Conservation (phyloP, 2,888 invertebrate species). For the Busseola fusca region DNA sequence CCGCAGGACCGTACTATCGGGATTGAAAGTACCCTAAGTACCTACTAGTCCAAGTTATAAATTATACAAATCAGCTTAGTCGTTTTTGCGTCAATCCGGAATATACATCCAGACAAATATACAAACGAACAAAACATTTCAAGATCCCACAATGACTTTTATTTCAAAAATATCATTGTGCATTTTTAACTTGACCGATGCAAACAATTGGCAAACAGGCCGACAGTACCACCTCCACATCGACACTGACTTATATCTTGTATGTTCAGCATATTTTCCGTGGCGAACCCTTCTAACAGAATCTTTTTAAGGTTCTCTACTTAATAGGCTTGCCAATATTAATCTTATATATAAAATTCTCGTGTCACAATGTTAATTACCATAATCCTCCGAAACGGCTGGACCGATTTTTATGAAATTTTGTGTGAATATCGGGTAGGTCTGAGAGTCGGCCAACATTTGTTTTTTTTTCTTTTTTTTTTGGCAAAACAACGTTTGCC, state of each 20-base stretch:
- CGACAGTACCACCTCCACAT: not conserved
- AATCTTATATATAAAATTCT: too few relatives aligned
- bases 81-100: too few relatives aligned
- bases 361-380: too few relatives aligned
- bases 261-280: not conserved
- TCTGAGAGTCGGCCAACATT: too few relatives aligned
- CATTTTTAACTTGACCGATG: not conserved
- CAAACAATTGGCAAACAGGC: not conserved
- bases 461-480: too few relatives aligned
- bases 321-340: constrained; percentile 7
- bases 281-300: not conserved
- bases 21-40: not conserved
- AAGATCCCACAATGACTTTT: not conserved
- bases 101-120: not conserved
- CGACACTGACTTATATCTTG: too few relatives aligned
- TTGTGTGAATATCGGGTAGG: too few relatives aligned
- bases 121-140: not conserved
- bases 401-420: too few relatives aligned
- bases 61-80: not conserved
- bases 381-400: too few relatives aligned
- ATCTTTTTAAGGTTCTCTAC: not conserved
- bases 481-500: too few relatives aligned
- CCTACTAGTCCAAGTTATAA: not conserved
- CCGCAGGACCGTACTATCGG: not conserved
- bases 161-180: not conserved